A percentile compares a stretch with the other conserved stretches of the same genome.
Evolutionary conservation across 2,888 invertebrate genomes (phyloP).

Genomic region (Listrodromus nycthemerus): DNA sequence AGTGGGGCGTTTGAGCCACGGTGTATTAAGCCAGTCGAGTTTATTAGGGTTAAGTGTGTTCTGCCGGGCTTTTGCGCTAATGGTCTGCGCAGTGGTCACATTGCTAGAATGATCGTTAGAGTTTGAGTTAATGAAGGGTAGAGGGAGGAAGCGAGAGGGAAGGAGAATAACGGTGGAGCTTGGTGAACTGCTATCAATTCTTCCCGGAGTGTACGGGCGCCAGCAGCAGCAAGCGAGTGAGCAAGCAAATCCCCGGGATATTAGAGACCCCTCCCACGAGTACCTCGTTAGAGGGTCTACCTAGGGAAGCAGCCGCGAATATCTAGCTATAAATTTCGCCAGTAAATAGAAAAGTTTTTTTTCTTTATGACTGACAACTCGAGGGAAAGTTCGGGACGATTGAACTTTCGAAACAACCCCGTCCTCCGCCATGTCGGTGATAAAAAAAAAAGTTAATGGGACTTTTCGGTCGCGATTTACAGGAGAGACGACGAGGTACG

Average conservation of each 20-base stretch:
- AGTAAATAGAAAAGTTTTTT: conserved; percentile 65
- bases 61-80: conserved; percentile 19
- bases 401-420: conserved; percentile 17
- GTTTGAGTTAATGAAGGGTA: conserved; percentile 28
- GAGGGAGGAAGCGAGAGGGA: not conserved
- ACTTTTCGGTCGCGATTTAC: not conserved
- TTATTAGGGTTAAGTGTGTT: conserved; percentile 29
- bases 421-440: not conserved
- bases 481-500: not conserved
- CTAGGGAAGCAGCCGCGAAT: conserved; percentile 29
- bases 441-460: not conserved
- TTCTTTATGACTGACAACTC: conserved; percentile 57
- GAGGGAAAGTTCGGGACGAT: conserved; percentile 40
- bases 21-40: conserved; percentile 13
- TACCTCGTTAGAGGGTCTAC: conserved; percentile 23
- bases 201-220: conserved; percentile 11
- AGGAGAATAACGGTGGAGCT: conserved; percentile 19
- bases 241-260: conserved; percentile 18
- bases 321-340: conserved; percentile 53
- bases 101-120: conserved; percentile 35
- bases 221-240: not conserved
- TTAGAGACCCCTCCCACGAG: conserved; percentile 1
- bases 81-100: conserved; percentile 30
- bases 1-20: not conserved
- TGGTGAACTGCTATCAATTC: conserved; percentile 25